A percentile compares a stretch with the other conserved stretches of the same genome.
phyloP scores from a whole-genome alignment of 2,797 vertebrate genomes.

The Chelonia mydas region DNA sequence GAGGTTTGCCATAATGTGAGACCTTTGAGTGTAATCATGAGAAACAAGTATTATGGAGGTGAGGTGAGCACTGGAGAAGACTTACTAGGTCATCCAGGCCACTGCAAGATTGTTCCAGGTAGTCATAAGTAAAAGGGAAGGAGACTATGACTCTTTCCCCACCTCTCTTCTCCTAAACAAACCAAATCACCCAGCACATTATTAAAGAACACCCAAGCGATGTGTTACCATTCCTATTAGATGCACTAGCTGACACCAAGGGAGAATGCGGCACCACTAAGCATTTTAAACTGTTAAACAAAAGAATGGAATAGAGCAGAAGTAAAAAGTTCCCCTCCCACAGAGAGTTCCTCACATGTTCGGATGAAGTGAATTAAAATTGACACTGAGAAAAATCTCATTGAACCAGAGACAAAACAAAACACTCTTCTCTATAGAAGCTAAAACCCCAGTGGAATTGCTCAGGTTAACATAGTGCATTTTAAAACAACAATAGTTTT shows the following conservation, averaged over 20 bases:
- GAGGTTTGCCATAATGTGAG: background rate
- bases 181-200: background rate
- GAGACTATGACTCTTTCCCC: background rate
- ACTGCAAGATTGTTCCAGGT: background rate
- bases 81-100: background rate
- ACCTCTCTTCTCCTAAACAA: background rate
- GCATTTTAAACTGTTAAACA: conserved; percentile 48
- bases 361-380: conserved; percentile 72
- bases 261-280: background rate
- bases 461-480: conserved; percentile 60
- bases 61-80: background rate
- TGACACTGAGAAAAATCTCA: conserved; percentile 72
- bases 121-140: background rate
- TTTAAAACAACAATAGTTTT: conserved; percentile 71
- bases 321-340: conserved; percentile 49
- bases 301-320: conserved; percentile 38
- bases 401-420: conserved; percentile 69
- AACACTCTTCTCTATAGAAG: conserved; percentile 66
- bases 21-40: background rate
- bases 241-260: conserved; percentile 6
- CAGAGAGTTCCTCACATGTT: conserved; percentile 31
- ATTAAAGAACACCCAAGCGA: background rate
- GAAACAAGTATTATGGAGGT: background rate
- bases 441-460: conserved; percentile 32
- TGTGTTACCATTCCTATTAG: background rate